Percentiles rank a stretch among this genome's conserved stretches.
Evolutionary conservation across 2,113 vertebrate species (phyloP).

Genomic region (Vimba vimba): DNA sequence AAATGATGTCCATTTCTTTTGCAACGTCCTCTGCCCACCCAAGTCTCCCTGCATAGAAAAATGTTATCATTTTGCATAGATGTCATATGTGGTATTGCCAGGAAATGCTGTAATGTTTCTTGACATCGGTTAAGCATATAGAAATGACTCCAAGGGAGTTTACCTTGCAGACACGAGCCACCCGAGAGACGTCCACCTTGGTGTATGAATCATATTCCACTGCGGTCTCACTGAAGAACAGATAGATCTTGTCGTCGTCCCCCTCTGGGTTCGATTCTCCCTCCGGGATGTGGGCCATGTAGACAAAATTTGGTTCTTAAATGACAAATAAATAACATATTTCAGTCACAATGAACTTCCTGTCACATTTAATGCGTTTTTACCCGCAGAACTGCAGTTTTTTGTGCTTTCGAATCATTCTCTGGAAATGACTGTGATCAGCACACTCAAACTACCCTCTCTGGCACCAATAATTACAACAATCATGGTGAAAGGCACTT

Average conservation of each 20-base stretch:
- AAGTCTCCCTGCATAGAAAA: constrained; percentile 72
- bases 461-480: not conserved
- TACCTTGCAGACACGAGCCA: constrained; percentile 84
- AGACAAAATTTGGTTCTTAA: constrained; percentile 82
- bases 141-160: not conserved
- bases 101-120: not conserved
- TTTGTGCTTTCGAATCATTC: not conserved
- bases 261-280: constrained; percentile 64
- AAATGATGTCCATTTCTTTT: constrained; percentile 82
- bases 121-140: not conserved
- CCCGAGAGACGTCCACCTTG: constrained; percentile 78
- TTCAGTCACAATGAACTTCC: not conserved
- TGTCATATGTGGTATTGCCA: constrained; percentile 18
- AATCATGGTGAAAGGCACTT: not conserved
- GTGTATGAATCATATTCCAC: constrained; percentile 82
- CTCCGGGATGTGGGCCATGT: constrained; percentile 76
- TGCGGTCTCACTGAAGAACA: constrained; percentile 85
- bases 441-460: no score
- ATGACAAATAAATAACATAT: constrained; percentile 18
- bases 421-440: not conserved
- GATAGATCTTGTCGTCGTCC: constrained; percentile 83
- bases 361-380: not conserved
- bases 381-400: not conserved
- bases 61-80: not conserved
- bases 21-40: constrained; percentile 76